phyloP scores from a whole-genome alignment of 1,140 invertebrate genomes.

The Calliopsis andreniformis region DNA sequence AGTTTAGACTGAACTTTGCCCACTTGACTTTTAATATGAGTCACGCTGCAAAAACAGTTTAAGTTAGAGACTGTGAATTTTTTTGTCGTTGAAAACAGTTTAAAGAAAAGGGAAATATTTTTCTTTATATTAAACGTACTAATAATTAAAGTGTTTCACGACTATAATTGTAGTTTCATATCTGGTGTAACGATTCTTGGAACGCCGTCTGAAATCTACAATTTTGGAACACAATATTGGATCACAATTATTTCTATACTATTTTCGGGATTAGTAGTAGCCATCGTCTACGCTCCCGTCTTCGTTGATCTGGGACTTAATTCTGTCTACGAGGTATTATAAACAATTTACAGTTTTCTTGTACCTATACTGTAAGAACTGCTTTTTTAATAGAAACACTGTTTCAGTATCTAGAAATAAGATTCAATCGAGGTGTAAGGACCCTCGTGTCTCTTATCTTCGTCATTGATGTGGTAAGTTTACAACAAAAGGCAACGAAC shows the following conservation, averaged over 20 bases:
- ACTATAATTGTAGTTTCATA: slow-evolving; percentile 86
- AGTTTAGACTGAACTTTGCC: too few relatives aligned
- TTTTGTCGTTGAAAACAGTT: too few relatives aligned
- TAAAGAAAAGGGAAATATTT: too few relatives aligned
- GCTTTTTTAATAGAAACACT: slow-evolving; percentile 40
- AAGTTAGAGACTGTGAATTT: too few relatives aligned
- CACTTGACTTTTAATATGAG: too few relatives aligned
- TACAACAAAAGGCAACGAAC: not conserved
- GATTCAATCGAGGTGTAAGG: slow-evolving; percentile 85
- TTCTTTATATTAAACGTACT: too few relatives aligned
- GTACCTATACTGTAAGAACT: too few relatives aligned
- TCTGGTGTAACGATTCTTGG: slow-evolving; percentile 94
- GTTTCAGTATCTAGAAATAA: slow-evolving; percentile 89
- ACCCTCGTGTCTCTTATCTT: slow-evolving; percentile 87
- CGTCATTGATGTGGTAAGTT: slow-evolving; percentile 85
- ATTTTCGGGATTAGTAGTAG: slow-evolving; percentile 86
- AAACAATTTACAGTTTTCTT: too few relatives aligned
- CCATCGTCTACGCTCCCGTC: slow-evolving; percentile 90
- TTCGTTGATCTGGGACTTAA: slow-evolving; percentile 90
- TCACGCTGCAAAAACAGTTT: too few relatives aligned
- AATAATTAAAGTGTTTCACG: not conserved
- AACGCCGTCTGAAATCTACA: slow-evolving; percentile 93
- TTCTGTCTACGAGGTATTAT: slow-evolving; percentile 93
- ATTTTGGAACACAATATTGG: slow-evolving; percentile 92
- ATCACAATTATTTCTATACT: slow-evolving; percentile 86